Evolutionary conservation across 1,140 invertebrate genomes (phyloP), one percentile per base, ranked within the genome.

Genomic region (Proales similis): DNA sequence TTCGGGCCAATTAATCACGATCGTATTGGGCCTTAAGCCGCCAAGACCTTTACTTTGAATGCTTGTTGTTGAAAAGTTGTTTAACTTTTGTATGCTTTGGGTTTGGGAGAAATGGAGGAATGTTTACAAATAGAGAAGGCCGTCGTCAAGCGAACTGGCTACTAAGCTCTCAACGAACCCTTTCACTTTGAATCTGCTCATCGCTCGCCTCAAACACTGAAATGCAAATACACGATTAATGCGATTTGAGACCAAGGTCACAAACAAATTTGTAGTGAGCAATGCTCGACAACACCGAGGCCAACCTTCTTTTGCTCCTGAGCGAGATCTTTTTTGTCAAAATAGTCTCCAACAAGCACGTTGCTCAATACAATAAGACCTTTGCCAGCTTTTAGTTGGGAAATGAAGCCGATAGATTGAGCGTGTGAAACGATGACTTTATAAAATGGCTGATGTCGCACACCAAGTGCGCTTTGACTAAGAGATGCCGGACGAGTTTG

Each of bases 1-100:
- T 70, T 93, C 89, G 0, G 93, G 94, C 94, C 94, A 98, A 2
- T 90, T 89, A 26, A 97, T 79, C 67, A 98, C 88, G 6, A 98
- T 91, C 2, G 93, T 97, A 74, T 99, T 99, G 22, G 93, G 94
- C 73, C 94, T 93, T 79, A 99, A 83, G 11, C 93, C 93, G 63
- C 94, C 94, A 0, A 98, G 77, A 26, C 94, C 94, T 45, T 88
- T 86, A 11, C 88, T 92, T 80, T 98, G 94, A 42, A 97, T 85
- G 51, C 87, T 90, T 71, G 11, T 68, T 65, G 22, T 88, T 5
- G n/a, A n/a, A n/a, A n/a, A n/a, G n/a, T n/a, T n/a, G 62, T 45
- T 3, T 2, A 48, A 63, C 17, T 45, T 63, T 26, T 22, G 32
- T 26, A 5, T 20, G n/a, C n/a, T n/a, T n/a, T n/a, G n/a, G n/a